These are phyloP conservation scores for Pedicia rivosa DNA, from an alignment of 2,888 invertebrate genomes.

Conservation along the genomic window DNA sequence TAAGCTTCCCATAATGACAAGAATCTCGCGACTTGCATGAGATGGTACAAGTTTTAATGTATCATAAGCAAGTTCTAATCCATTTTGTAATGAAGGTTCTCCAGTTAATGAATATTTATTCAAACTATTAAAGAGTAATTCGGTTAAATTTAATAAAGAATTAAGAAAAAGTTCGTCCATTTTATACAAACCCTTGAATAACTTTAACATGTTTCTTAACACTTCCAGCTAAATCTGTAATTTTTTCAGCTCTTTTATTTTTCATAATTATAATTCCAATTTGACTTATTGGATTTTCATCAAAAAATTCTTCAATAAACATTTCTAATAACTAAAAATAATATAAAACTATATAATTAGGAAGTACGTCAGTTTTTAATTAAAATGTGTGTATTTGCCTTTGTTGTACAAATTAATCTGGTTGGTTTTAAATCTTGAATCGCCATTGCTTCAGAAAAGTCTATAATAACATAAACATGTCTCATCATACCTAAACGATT, in stretches of 20 bases:
- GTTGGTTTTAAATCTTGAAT: slow-evolving; percentile 93
- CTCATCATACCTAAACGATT: slow-evolving; percentile 97
- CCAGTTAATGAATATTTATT: slow-evolving; percentile 57
- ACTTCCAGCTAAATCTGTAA: slow-evolving; percentile 82
- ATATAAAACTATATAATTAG: too few relatives aligned
- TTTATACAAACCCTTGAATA: slow-evolving; percentile 33
- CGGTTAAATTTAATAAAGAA: too few relatives aligned
- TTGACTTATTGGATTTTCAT: slow-evolving; percentile 97
- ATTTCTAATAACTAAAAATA: slow-evolving; percentile 79
- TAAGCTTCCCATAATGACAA: slow-evolving; percentile 82
- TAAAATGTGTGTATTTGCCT: too few relatives aligned
- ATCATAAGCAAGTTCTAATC: slow-evolving; percentile 72
- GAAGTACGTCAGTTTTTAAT: too few relatives aligned
- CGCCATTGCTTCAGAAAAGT: slow-evolving; percentile 88
- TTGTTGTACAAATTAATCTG: slow-evolving; percentile 68
- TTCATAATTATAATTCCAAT: slow-evolving; percentile 80
- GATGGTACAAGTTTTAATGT: slow-evolving; percentile 77
- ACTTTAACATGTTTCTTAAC: slow-evolving; percentile 62
- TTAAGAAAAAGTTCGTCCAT: not conserved
- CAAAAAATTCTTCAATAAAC: slow-evolving; percentile 94
- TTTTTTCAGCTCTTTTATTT: slow-evolving; percentile 86
- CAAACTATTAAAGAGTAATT: slow-evolving; percentile 28
- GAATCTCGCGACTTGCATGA: slow-evolving; percentile 88
- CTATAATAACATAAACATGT: slow-evolving; percentile 79
- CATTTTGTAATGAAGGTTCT: slow-evolving; percentile 94